Evolutionary conservation across 2,888 invertebrate genomes (phyloP).

Genomic region (Pseudeuparius sepicola): DNA sequence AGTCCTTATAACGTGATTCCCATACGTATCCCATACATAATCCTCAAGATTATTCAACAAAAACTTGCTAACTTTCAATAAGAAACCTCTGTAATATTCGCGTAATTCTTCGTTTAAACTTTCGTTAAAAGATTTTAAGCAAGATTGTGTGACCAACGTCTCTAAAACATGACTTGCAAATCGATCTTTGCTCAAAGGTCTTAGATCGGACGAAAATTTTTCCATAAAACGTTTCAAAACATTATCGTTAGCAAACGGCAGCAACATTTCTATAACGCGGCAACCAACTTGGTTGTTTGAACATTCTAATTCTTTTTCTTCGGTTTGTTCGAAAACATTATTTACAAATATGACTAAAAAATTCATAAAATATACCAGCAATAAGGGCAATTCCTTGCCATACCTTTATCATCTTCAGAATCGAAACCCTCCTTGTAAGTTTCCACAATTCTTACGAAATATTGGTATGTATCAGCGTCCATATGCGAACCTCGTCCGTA

Average conservation of each 20-base stretch:
- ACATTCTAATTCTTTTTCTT: constrained; percentile 58
- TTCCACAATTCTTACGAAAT: constrained; percentile 67
- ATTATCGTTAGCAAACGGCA: constrained; percentile 56
- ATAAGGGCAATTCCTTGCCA: constrained; percentile 16
- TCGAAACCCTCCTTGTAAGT: constrained; percentile 57
- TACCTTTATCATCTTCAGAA: constrained; percentile 62
- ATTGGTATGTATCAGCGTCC: constrained; percentile 63
- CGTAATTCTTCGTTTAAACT: constrained; percentile 26
- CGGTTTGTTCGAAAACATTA: constrained; percentile 65
- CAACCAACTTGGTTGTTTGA: constrained; percentile 75
- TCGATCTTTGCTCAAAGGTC: constrained; percentile 62
- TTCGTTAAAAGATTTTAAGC: constrained; percentile 41
- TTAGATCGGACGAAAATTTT: constrained; percentile 53
- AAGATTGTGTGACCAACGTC: constrained; percentile 50
- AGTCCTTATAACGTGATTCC: constrained; percentile 65
- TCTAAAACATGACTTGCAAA: constrained; percentile 75
- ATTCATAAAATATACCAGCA: constrained; percentile 11
- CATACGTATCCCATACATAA: constrained; percentile 67
- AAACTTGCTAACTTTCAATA: constrained; percentile 63
- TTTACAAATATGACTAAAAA: constrained; percentile 56
- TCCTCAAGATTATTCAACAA: constrained; percentile 77
- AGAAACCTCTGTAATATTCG: constrained; percentile 51
- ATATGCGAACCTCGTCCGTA: constrained; percentile 62
- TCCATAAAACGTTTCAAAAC: constrained; percentile 53
- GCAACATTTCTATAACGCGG: constrained; percentile 62